Evolutionary conservation across 2,888 invertebrate genomes (phyloP).

Genomic region (Exocentrus adspersus): DNA sequence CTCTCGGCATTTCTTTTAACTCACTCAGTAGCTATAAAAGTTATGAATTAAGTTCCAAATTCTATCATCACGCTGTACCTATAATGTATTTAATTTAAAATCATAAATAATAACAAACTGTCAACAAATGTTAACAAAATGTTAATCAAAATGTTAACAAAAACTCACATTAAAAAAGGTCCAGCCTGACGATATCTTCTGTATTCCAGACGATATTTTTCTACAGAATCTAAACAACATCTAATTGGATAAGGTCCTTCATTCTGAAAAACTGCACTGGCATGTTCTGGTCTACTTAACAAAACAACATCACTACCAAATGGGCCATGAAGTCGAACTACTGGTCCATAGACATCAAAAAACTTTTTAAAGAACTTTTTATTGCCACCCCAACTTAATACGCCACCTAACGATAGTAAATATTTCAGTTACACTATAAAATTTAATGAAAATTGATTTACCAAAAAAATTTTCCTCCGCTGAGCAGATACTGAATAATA

Average conservation of each 20-base stretch:
- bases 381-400: constrained; percentile 64
- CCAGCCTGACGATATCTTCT: constrained; percentile 68
- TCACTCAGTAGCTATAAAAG: too few relatives aligned
- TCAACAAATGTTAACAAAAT: too few relatives aligned
- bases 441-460: constrained; percentile 34
- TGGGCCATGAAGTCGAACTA: constrained; percentile 73
- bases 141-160: too few relatives aligned
- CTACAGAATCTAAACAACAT: constrained; percentile 72
- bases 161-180: constrained; percentile 68
- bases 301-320: constrained; percentile 73
- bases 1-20: too few relatives aligned
- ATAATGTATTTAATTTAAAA: too few relatives aligned
- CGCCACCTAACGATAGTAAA: constrained; percentile 53
- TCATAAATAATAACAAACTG: too few relatives aligned
- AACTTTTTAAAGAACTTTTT: constrained; percentile 62
- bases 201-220: constrained; percentile 71
- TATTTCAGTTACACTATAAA: neutral
- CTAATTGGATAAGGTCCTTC: constrained; percentile 71
- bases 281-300: constrained; percentile 72
- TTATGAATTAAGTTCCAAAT: too few relatives aligned
- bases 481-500: constrained; percentile 65
- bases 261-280: constrained; percentile 69
- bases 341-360: constrained; percentile 70
- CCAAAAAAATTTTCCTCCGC: constrained; percentile 65
- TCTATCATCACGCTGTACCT: too few relatives aligned